A percentile compares a stretch with the other conserved stretches of the same genome.
These are phyloP conservation scores for Zygaena filipendulae DNA, from an alignment of 2,888 invertebrate genomes.

Conservation along the genomic window DNA sequence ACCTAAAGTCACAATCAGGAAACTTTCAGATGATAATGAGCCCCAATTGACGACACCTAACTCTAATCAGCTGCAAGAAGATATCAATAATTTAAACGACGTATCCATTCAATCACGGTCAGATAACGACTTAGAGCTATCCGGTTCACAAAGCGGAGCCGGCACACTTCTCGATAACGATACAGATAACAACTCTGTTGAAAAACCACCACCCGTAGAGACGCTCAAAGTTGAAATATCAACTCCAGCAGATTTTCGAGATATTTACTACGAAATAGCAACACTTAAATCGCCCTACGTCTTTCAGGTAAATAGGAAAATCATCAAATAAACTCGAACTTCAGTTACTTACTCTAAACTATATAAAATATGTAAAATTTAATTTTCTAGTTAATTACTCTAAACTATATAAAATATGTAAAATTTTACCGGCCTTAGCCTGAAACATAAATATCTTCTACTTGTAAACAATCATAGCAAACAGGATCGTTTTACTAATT, in stretches of 20 bases:
- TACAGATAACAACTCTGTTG: slow-evolving; percentile 73
- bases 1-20: slow-evolving; percentile 84
- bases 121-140: slow-evolving; percentile 77
- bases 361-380: no score
- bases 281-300: slow-evolving; percentile 91
- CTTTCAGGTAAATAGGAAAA: slow-evolving; percentile 85
- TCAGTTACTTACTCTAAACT: no score
- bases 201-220: slow-evolving; percentile 75
- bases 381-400: no score
- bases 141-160: slow-evolving; percentile 74
- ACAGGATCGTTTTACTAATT: no score
- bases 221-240: slow-evolving; percentile 90
- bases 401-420: no score
- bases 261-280: slow-evolving; percentile 89
- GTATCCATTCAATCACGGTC: slow-evolving; percentile 66
- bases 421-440: no score
- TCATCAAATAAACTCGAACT: no score
- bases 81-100: slow-evolving; percentile 60
- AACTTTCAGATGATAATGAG: slow-evolving; percentile 70
- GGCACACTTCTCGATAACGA: slow-evolving; percentile 71
- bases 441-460: no score
- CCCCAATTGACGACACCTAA: slow-evolving; percentile 50
- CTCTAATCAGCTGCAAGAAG: slow-evolving; percentile 48
- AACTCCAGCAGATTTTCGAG: slow-evolving; percentile 85
- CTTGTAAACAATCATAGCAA: no score